Percentiles rank a stretch among this genome's conserved stretches.
phyloP scores from a whole-genome alignment of 1,140 invertebrate genomes.

The Drosophila teissieri region DNA sequence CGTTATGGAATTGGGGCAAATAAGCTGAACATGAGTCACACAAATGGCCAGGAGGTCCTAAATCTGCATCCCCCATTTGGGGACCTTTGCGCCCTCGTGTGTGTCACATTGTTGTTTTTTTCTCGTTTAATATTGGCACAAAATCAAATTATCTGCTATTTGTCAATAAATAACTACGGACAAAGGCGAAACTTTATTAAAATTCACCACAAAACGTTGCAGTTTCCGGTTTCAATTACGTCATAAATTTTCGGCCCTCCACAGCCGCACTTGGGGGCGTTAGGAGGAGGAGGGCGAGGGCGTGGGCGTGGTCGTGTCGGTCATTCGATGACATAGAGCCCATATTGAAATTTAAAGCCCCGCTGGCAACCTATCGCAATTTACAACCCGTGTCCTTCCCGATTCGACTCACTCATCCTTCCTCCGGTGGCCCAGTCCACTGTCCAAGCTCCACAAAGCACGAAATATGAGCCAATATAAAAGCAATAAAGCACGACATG shows the following conservation, averaged over 20 bases:
- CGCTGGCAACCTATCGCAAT: constrained; percentile 79
- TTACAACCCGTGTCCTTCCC: constrained; percentile 62
- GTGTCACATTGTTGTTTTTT: constrained; percentile 69
- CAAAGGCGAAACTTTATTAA: constrained; percentile 80
- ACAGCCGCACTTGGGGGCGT: constrained; percentile 42
- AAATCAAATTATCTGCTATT: constrained; percentile 82
- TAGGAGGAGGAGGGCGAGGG: not conserved
- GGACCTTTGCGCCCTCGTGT: constrained; percentile 29
- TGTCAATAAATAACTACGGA: constrained; percentile 77
- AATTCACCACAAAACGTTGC: constrained; percentile 81
- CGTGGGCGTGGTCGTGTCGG: constrained; percentile 4
- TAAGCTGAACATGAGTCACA: constrained; percentile 23
- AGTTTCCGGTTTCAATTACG: constrained; percentile 82
- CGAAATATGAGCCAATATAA: constrained; percentile 82
- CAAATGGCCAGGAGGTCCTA: constrained; percentile 14
- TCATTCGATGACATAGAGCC: constrained; percentile 60
- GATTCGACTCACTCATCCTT: constrained; percentile 24
- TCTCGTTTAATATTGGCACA: constrained; percentile 74
- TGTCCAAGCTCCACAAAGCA: constrained; percentile 20
- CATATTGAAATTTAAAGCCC: constrained; percentile 81
- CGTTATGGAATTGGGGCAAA: constrained; percentile 4
- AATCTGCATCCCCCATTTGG: constrained; percentile 3
- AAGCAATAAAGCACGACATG: constrained; percentile 66
- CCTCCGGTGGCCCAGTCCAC: not conserved
- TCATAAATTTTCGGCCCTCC: constrained; percentile 73